Evolutionary conservation across 2,888 invertebrate genomes (phyloP).

Genomic region (Epistrophe grossulariae): DNA sequence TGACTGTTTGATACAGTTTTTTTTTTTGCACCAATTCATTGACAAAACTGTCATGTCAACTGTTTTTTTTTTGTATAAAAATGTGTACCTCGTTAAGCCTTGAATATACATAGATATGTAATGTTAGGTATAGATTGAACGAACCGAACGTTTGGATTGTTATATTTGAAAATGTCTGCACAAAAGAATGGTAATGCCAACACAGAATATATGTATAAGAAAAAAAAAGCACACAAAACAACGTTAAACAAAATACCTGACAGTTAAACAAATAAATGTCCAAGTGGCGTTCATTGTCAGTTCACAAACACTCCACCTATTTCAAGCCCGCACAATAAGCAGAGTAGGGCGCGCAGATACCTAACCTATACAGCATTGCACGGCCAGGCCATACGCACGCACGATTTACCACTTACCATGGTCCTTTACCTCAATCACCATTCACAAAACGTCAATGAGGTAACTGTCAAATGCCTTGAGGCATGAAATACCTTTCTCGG

Average conservation of each 20-base stretch:
- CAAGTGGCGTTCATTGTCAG: conserved; percentile 48
- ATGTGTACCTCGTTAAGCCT: conserved; percentile 51
- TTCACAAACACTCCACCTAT: conserved; percentile 43
- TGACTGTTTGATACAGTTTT: not conserved
- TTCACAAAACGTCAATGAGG: conserved; percentile 27
- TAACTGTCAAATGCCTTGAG: conserved; percentile 30
- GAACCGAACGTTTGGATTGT: conserved; percentile 10
- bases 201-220: conserved; percentile 21
- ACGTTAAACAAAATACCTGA: conserved; percentile 47
- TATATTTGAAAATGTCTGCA: conserved; percentile 44
- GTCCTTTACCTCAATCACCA: conserved; percentile 20
- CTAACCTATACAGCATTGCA: not conserved
- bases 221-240: not conserved
- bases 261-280: conserved; percentile 57
- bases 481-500: conserved; percentile 19
- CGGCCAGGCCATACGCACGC: not conserved
- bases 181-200: conserved; percentile 39
- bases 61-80: conserved; percentile 27
- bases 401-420: conserved; percentile 1
- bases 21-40: conserved; percentile 37
- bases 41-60: conserved; percentile 68
- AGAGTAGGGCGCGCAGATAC: not conserved
- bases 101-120: conserved; percentile 15
- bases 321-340: conserved; percentile 15
- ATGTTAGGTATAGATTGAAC: not conserved